Evolutionary conservation across 2,888 invertebrate species (phyloP).

Genomic region (Hypena proboscidalis): DNA sequence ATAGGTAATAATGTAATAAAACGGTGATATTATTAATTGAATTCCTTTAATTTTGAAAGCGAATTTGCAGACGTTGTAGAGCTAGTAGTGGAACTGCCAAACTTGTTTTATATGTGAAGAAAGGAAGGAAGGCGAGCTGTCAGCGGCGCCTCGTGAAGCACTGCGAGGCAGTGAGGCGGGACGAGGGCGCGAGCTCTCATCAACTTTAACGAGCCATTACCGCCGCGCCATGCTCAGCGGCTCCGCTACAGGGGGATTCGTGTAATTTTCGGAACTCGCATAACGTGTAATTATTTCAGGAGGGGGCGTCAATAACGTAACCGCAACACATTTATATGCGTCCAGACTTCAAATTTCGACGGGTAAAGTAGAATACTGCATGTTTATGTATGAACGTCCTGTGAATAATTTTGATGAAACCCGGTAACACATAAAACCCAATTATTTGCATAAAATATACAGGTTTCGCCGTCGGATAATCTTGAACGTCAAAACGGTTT

Average conservation of each 20-base stretch:
- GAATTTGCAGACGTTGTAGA: slow-evolving; percentile 17
- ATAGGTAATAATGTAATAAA: slow-evolving; percentile 24
- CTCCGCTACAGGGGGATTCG: slow-evolving; percentile 61
- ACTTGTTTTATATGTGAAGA: slow-evolving; percentile 55
- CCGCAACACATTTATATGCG: slow-evolving; percentile 69
- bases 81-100: slow-evolving; percentile 39
- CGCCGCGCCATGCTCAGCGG: slow-evolving; percentile 50
- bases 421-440: slow-evolving; percentile 29
- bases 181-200: slow-evolving; percentile 75
- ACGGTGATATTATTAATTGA: slow-evolving; percentile 34
- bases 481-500: slow-evolving; percentile 16
- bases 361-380: slow-evolving; percentile 24
- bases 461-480: slow-evolving; percentile 23
- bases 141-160: slow-evolving; percentile 50
- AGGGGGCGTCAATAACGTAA: slow-evolving; percentile 76
- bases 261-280: slow-evolving; percentile 79
- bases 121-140: slow-evolving; percentile 57
- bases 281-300: slow-evolving; percentile 81
- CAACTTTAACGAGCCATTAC: slow-evolving; percentile 84
- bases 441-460: slow-evolving; percentile 37
- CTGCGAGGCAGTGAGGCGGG: slow-evolving; percentile 51
- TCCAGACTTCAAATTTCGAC: slow-evolving; percentile 51
- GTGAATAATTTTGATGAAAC: slow-evolving; percentile 34
- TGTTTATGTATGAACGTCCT: slow-evolving; percentile 40
- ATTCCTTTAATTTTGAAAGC: background rate